These are phyloP conservation scores for Sarcophaga variegata DNA, from an alignment of 2,888 invertebrate genomes.

Conservation along the genomic window DNA sequence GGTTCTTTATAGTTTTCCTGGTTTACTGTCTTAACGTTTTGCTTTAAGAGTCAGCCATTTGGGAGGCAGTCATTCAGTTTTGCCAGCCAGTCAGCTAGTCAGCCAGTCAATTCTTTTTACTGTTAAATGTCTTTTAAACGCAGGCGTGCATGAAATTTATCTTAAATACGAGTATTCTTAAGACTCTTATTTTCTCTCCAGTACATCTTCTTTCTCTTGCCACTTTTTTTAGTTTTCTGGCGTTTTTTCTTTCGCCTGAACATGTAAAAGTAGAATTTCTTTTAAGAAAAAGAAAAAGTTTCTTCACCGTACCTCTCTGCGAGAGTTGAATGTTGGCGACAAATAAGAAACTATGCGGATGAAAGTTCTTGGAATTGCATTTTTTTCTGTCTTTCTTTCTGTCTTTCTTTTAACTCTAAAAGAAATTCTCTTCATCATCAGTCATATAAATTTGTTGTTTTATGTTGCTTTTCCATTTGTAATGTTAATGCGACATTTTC, in stretches of 20 bases:
- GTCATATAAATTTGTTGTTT: conserved; percentile 48
- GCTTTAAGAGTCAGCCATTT: conserved; percentile 21
- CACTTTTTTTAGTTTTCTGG: background rate
- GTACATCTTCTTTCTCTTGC: background rate
- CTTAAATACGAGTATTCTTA: conserved; percentile 54
- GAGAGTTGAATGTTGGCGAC: background rate
- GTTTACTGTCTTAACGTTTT: background rate
- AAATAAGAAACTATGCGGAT: conserved; percentile 59
- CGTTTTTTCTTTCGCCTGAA: background rate
- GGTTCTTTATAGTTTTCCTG: conserved; percentile 1
- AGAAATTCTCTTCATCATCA: background rate
- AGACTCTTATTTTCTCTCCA: conserved; percentile 6
- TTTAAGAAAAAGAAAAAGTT: conserved; percentile 56
- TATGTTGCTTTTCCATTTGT: conserved; percentile 28
- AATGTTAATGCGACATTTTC: conserved; percentile 51
- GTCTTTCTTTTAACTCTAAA: conserved; percentile 18
- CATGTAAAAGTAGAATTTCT: conserved; percentile 54
- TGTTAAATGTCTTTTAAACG: conserved; percentile 65
- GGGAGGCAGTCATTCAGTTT: background rate
- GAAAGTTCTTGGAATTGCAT: conserved; percentile 61
- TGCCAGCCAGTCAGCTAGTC: conserved; percentile 15
- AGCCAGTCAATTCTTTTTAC: conserved; percentile 42
- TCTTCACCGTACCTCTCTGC: background rate
- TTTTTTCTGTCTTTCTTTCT: conserved; percentile 18
- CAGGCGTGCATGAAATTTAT: conserved; percentile 67